Evolutionary conservation across 2,888 invertebrate genomes (phyloP), one percentile per base, ranked within the genome.

Genomic region (Xestia xanthographa): DNA sequence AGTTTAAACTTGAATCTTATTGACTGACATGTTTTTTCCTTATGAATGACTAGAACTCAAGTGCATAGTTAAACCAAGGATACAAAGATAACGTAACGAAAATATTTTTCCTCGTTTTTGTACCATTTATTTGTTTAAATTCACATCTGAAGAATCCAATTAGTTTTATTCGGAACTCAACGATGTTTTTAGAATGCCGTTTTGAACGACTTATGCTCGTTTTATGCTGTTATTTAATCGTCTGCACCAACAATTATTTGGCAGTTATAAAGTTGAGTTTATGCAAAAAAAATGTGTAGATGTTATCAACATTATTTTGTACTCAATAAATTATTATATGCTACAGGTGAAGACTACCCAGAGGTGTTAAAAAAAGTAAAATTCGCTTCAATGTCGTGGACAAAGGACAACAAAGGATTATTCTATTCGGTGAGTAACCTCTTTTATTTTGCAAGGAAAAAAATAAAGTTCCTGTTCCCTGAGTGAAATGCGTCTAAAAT

Each of bases 361-460:
- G 99, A 99, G 93, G 97, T 98, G n/a, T 96, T 99, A 84, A 98
- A 98, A 90, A 98, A 98, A 93, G 98, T 99, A 0, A 99, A 99
- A 94, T 99, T 98, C 94, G 98, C 99, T 2, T 97, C 98, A 22
- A 97, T 99, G 95, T 97, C 98, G 0, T 99, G 99, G 99, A 99
- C 99, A 45, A 98, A 99, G 92, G 99, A 99, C 94, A 98, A 99
- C 93, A 97, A 98, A 91, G 99, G 99, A 63, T 97, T 99, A 87
- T 99, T 99, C 95, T 99, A 99, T 94, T 98, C 98, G 75, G 98
- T 98, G 95, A 97, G 97, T 95, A 79, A 11, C 56, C 56, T 43
- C 20, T 0, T 12, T 20, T 38, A 38, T 70, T 34, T 65, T 22
- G 1, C 22, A 60, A 34, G 5, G 11, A 60, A 60, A 60, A 9